A percentile compares a stretch with the other conserved stretches of the same genome.
Conservation (phyloP, 2,113 vertebrate genomes). For the Eudyptes chrysolophus region DNA sequence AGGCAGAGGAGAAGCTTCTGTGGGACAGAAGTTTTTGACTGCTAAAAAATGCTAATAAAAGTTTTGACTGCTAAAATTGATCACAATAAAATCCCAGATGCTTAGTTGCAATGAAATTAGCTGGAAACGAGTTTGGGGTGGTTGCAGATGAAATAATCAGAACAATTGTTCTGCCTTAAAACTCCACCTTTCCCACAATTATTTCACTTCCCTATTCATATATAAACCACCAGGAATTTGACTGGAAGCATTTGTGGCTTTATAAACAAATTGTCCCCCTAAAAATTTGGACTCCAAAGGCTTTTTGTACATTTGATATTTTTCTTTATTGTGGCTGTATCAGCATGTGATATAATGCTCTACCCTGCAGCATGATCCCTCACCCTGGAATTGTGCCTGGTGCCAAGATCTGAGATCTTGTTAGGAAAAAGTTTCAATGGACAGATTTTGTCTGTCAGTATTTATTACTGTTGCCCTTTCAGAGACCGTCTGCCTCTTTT, state of each 20-base stretch:
- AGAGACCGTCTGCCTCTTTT: constrained; percentile 43
- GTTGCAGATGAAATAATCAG: not conserved
- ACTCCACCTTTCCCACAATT: not conserved
- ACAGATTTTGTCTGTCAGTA: constrained; percentile 56
- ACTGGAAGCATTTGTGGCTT: not conserved
- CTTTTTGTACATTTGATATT: not conserved
- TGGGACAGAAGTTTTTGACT: not conserved
- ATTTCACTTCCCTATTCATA: not conserved
- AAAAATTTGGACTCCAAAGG: not conserved
- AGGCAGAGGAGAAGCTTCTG: not conserved
- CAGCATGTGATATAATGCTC: not conserved
- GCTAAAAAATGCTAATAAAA: too few relatives aligned
- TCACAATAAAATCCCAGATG: constrained; percentile 6
- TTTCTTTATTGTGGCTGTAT: not conserved
- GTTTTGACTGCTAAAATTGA: not conserved
- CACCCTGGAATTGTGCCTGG: not conserved
- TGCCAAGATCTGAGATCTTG: constrained; percentile 39
- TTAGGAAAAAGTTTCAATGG: constrained; percentile 48
- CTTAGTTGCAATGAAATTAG: not conserved
- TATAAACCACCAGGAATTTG: not conserved
- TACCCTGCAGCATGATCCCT: not conserved
- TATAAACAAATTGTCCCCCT: not conserved
- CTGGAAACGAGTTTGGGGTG: not conserved
- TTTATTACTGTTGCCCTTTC: constrained; percentile 45
- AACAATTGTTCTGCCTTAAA: not conserved